Base-by-base conservation (phyloP, 2,113 vertebrate genomes). In the Varanus salvator region DNA sequence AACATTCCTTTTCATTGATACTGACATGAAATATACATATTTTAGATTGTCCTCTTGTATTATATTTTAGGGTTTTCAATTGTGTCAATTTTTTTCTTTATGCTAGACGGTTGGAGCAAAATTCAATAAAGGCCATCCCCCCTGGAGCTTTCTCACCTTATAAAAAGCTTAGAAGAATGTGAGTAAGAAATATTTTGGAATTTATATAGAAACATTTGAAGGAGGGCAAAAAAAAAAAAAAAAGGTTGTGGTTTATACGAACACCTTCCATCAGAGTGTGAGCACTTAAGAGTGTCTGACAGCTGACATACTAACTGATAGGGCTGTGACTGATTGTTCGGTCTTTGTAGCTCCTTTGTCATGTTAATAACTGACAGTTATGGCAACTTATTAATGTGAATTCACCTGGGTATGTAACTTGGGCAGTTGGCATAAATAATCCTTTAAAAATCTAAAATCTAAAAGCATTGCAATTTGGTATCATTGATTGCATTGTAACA, bases 101-200 rank as follows among this genome's bases (percentile, higher is more conserved):
- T 94, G 97, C 85, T 97, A 99, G 99, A 97, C 98, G 99, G 91
- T 96, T 99, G 96, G 99, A 99, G 94, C 99, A 99, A 97, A 99
- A 99, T 94, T 98, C 98, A 94, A 99, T 99, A 97, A 99, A 98
- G 97, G 97, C 98, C 95, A 99, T 99, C 93, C 98, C 99, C 93
- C 97, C 98, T 90, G 99, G 98, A 95, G 98, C 99, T 92, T 99
- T 99, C 97, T 98, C 99, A 78, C 98, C 99, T 0, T 99, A 99
- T 94, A 99, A 99, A 97, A 99, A 99, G 76, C 98, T 99, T 93
- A 97, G 98, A 96, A 98, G 99, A 97, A 99, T 99, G 99, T 99
- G 96, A 92, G 99, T 98, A 96, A 80, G 15, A 17, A 95, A 88
- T 91, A 60, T 92, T 92, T 87, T 89, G 21, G 3, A 89, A 84